Conservation (phyloP, 2,888 invertebrate genomes). For the Leuctra nigra region DNA sequence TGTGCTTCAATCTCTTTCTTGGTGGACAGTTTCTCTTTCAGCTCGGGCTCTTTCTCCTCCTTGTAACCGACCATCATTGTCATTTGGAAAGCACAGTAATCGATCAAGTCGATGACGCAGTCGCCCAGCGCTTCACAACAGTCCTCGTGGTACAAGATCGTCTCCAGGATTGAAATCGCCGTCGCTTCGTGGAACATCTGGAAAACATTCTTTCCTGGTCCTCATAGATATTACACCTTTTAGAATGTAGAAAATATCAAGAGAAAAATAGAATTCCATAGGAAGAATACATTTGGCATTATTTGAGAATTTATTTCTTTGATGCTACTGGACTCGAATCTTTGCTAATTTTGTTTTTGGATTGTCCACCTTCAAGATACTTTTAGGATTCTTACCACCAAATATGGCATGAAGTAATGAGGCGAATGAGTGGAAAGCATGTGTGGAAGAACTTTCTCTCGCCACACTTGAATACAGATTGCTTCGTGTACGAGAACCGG, state of each 20-base stretch:
- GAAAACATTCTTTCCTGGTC: too few relatives aligned
- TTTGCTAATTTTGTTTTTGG: too few relatives aligned
- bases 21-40: not conserved
- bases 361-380: too few relatives aligned
- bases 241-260: too few relatives aligned
- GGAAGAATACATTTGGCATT: too few relatives aligned
- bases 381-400: slow-evolving; percentile 65
- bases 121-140: slow-evolving; percentile 73
- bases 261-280: too few relatives aligned
- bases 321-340: not conserved
- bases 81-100: slow-evolving; percentile 68
- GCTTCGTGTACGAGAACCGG: slow-evolving; percentile 74
- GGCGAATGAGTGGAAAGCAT: slow-evolving; percentile 57
- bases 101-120: slow-evolving; percentile 68
- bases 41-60: slow-evolving; percentile 36
- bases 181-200: slow-evolving; percentile 74
- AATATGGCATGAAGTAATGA: slow-evolving; percentile 69
- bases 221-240: too few relatives aligned
- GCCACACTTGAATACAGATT: slow-evolving; percentile 78
- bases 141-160: slow-evolving; percentile 72
- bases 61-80: slow-evolving; percentile 53
- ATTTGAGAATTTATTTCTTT: too few relatives aligned
- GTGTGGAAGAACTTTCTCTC: slow-evolving; percentile 69
- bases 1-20: slow-evolving; percentile 55
- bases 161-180: slow-evolving; percentile 72